Base-by-base conservation (phyloP, 2,888 invertebrate species). In the Ceratothoa steindachneri region DNA sequence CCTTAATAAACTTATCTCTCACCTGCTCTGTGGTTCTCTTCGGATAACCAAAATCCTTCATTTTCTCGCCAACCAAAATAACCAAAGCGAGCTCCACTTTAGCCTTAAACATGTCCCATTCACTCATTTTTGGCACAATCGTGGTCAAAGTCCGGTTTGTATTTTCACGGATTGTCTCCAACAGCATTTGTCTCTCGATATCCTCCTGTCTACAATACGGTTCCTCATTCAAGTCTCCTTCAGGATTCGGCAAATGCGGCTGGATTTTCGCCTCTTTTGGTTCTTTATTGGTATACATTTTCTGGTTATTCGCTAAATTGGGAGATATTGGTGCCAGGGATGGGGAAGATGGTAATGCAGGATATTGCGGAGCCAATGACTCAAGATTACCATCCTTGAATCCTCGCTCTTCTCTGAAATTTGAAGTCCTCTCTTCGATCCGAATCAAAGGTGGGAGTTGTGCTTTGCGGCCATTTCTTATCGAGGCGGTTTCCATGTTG, bases 11-110 rank as follows among this genome's bases (percentile, higher is more conserved):
- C 22, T 15, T 64, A 28, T 30, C 30, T 28, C 71, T 73, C 55
- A 78, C 78, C 74, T 79, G 78, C 31, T 79, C 78, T 15, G 73
- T 66, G 12, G 75, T 79, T 30, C 75, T 79, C 66, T 69, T 69
- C 7, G 78, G 78, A 30, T 75, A 79, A 12, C 78, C 78, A 4
- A 79, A 67, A 41, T 75, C 73, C 52, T 68, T 72, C 72, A 79
- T 73, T 27, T 73, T 73, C 51, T 76, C 73, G 2, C 78, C 78
- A 28, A 79, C 73, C n/a, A 79, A 65, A 19, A 70, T 69, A 2
- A 75, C 72, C 41, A 79, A 52, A 1, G 74, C 73, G 3, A 74
- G 69, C 30, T 79, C 75, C 27, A 75, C 78, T 19, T 76, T 79
- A 69, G 69, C 71, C 69, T 79, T 79, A 60, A 79, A 79, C 7